Evolutionary conservation across 2,797 vertebrate species (phyloP).

Genomic region (Lithobates pipiens): DNA sequence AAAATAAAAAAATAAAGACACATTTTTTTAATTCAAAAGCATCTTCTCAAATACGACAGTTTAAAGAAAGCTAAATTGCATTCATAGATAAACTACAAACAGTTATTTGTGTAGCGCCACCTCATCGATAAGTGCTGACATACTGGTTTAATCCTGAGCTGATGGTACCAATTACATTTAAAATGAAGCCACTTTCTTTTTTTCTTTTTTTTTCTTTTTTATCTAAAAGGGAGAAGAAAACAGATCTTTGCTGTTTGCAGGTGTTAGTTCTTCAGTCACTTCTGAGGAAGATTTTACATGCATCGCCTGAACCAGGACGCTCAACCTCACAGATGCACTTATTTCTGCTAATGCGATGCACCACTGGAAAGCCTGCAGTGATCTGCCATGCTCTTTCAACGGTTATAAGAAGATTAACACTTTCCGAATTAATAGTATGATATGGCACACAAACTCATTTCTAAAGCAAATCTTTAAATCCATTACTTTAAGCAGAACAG

Average conservation of each 20-base stretch:
- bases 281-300: slow-evolving; percentile 40
- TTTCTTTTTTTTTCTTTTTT: not conserved
- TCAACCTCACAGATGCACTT: slow-evolving; percentile 38
- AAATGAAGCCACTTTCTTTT: slow-evolving; percentile 35
- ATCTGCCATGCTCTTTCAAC: slow-evolving; percentile 49
- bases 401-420: slow-evolving; percentile 56
- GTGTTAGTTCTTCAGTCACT: slow-evolving; percentile 51
- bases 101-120: not conserved
- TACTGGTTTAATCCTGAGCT: slow-evolving; percentile 23
- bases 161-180: slow-evolving; percentile 53
- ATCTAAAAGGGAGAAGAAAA: slow-evolving; percentile 32
- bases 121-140: slow-evolving; percentile 5
- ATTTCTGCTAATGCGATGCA: slow-evolving; percentile 48
- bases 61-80: not conserved
- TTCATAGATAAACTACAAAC: not conserved
- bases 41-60: not conserved
- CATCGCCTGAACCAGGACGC: slow-evolving; percentile 29
- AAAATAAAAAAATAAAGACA: no score
- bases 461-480: not conserved
- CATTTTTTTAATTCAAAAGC: not conserved
- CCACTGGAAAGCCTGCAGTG: slow-evolving; percentile 47
- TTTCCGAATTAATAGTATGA: slow-evolving; percentile 43
- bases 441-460: slow-evolving; percentile 18
- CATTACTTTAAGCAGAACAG: not conserved
- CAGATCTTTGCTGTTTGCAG: slow-evolving; percentile 48